These are phyloP conservation scores for Onychostoma macrolepis DNA, from an alignment of 2,113 vertebrate species.

Conservation along the genomic window DNA sequence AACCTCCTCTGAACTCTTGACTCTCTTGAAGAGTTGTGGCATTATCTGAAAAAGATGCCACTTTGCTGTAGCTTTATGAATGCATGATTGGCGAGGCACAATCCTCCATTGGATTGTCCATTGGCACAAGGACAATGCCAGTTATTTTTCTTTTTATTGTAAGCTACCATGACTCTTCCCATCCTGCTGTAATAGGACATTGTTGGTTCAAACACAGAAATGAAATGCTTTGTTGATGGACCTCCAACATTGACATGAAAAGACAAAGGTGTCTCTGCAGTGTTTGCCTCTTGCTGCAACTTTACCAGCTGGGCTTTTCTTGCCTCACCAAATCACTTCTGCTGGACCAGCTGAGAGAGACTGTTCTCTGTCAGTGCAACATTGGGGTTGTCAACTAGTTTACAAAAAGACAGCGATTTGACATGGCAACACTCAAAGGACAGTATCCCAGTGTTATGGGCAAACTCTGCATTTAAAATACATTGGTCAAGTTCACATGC, in stretches of 20 bases:
- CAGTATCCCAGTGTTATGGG: no score
- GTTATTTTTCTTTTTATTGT: not conserved
- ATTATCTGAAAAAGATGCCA: conserved; percentile 9
- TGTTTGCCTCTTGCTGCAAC: not conserved
- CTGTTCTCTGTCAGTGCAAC: not conserved
- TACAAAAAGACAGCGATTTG: no score
- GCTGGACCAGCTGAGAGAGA: conserved; percentile 11
- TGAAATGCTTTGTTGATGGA: not conserved
- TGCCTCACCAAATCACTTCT: not conserved
- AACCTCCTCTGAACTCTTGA: conserved; percentile 1
- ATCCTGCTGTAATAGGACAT: not conserved
- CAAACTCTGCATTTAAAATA: no score
- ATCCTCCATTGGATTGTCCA: no score
- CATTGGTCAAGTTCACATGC: no score
- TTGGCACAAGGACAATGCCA: not conserved
- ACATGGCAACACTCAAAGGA: no score
- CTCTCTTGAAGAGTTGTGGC: not conserved
- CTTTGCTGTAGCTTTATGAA: not conserved
- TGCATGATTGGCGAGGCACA: not conserved
- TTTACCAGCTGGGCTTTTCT: conserved; percentile 2
- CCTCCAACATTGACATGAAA: not conserved
- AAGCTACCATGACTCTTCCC: not conserved
- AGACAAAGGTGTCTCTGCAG: not conserved
- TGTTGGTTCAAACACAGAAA: not conserved
- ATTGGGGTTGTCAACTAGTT: not conserved